phyloP scores from a whole-genome alignment of 2,113 vertebrate species.

The Sorex fumeus region DNA sequence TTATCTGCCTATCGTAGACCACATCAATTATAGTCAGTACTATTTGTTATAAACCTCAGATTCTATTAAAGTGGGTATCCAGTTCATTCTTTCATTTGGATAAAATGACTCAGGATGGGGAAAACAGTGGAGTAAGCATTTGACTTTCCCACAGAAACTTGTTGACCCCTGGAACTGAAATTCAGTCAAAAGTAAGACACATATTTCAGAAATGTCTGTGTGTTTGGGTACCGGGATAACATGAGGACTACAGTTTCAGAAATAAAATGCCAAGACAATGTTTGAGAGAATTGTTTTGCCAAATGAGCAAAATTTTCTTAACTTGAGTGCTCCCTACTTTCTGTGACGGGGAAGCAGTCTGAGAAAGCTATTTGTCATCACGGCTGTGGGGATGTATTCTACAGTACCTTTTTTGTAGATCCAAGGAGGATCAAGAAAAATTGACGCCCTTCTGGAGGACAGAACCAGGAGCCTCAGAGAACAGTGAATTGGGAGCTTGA shows the following conservation, averaged over 20 bases:
- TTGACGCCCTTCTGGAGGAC: neutral
- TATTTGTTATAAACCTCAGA: conserved; percentile 15
- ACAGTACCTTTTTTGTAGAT: neutral
- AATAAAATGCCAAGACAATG: neutral
- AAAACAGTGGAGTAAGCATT: neutral
- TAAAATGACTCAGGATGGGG: conserved; percentile 21
- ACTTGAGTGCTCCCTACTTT: neutral
- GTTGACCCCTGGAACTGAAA: conserved; percentile 8
- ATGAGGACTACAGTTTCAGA: neutral
- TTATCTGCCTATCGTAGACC: neutral
- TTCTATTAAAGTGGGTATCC: neutral
- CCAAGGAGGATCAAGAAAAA: neutral
- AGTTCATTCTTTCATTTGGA: conserved; percentile 37
- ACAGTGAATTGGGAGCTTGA: neutral
- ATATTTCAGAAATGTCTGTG: neutral
- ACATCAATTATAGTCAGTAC: neutral
- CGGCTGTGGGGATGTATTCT: neutral
- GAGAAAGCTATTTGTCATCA: neutral
- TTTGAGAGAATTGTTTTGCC: neutral
- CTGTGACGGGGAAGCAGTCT: neutral
- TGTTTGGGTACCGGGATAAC: neutral
- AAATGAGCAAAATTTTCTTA: neutral
- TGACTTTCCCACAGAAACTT: conserved; percentile 38
- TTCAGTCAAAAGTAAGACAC: conserved; percentile 23
- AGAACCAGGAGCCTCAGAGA: neutral